Evolutionary conservation across 2,113 vertebrate genomes (phyloP), one percentile per base, ranked within the genome.

Genomic region (Paramisgurnus dabryanus): DNA sequence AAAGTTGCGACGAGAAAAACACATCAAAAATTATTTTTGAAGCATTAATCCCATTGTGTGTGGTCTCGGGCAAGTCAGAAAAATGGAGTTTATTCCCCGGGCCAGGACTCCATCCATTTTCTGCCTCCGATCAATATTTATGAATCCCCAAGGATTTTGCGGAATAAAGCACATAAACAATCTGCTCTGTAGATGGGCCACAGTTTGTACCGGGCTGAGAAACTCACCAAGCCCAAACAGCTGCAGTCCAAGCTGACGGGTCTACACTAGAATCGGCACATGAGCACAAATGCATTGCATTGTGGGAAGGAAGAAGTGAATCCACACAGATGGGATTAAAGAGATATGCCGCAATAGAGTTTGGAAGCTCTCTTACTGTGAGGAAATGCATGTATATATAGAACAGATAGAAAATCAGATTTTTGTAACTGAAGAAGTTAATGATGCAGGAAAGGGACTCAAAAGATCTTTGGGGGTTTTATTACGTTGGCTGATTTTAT

Each of bases 61-160:
- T 94, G 94, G 94, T 95, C 94, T 94, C 87, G 91, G 94, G 92
- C 93, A 91, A 93, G 93, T 94, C 94, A 95, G 93, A 95, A 94
- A 95, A 94, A 95, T 95, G 93, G 94, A 95, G 92, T 94, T 92
- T 93, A 95, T 94, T 95, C 94, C 94, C 94, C 86, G 90, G 93
- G 92, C 92, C 89, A 91, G 91, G 92, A 93, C 93, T 93, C 93
- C 94, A 95, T 95, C 94, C 94, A 96, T 96, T 96, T 95, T 96
- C 95, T 93, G 93, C 93, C 72, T 95, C 93, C 94, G 91, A 97
- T 99, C 97, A 98, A 99, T 99, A 98, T 98, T 98, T 99, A 98
- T 97, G 95, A 98, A 96, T 94, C 97, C 95, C 96, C 79, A 88
- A 95, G 97, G 97, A 97, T 93, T 93, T 50, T 94, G 94, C 92